Conservation (phyloP, 2,797 vertebrate genomes). For the Pseudomugil gertrudae region DNA sequence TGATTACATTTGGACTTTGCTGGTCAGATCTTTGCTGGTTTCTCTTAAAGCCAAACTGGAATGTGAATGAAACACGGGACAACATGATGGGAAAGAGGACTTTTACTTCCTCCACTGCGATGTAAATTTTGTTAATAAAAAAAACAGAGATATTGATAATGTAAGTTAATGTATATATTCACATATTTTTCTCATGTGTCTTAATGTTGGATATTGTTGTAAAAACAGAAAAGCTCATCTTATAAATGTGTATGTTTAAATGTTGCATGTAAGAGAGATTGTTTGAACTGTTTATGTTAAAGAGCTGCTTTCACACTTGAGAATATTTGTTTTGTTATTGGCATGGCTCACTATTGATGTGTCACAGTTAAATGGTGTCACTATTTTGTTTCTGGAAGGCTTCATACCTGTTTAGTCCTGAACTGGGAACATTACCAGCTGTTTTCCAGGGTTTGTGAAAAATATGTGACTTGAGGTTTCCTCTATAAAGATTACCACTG, state of each 20-base stretch:
- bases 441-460: slow-evolving; percentile 63
- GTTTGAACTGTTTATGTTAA: slow-evolving; percentile 25
- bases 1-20: slow-evolving; percentile 43
- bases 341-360: slow-evolving; percentile 72
- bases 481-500: slow-evolving; percentile 73
- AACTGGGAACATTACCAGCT: slow-evolving; percentile 35
- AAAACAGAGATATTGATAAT: slow-evolving; percentile 72
- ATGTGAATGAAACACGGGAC: slow-evolving; percentile 30
- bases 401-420: slow-evolving; percentile 43
- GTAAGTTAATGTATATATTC: slow-evolving; percentile 83
- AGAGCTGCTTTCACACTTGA: slow-evolving; percentile 41
- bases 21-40: slow-evolving; percentile 44
- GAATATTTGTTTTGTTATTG: slow-evolving; percentile 55
- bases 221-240: slow-evolving; percentile 60
- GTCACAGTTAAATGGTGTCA: slow-evolving; percentile 58
- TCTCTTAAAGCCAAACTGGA: slow-evolving; percentile 58
- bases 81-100: slow-evolving; percentile 18
- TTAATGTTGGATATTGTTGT: slow-evolving; percentile 69
- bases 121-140: slow-evolving; percentile 80
- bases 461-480: slow-evolving; percentile 73
- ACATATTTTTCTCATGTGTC: slow-evolving; percentile 76
- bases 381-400: slow-evolving; percentile 42
- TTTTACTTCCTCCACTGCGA: slow-evolving; percentile 38
- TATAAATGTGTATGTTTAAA: slow-evolving; percentile 69
- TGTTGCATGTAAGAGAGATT: slow-evolving; percentile 77